Evolutionary conservation across 2,113 vertebrate genomes (phyloP).

Genomic region (Brachirus orientalis): DNA sequence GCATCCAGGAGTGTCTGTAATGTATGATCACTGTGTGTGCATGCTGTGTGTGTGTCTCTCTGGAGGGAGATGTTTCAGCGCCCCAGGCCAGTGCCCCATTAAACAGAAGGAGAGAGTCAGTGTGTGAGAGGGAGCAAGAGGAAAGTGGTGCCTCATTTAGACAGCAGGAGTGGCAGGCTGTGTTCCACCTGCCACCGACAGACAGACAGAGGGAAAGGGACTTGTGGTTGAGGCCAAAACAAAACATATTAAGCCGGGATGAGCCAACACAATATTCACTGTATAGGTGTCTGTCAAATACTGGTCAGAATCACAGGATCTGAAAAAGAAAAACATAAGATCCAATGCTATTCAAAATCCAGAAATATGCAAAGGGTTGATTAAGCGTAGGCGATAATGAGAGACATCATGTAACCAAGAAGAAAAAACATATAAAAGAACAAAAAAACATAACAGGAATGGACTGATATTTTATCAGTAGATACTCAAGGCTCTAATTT

Average conservation of each 20-base stretch:
- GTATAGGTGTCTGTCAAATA: no score
- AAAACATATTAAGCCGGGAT: background rate
- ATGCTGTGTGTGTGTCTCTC: conserved; percentile 51
- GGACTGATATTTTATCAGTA: no score
- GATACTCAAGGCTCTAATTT: no score
- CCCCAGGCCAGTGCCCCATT: conserved; percentile 66
- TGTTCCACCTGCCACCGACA: conserved; percentile 60
- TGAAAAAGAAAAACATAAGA: no score
- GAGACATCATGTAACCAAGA: no score
- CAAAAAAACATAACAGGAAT: no score
- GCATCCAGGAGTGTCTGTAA: conserved; percentile 59
- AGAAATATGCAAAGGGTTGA: no score
- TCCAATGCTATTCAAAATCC: no score
- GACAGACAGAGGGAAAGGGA: conserved; percentile 36
- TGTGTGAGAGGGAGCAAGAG: conserved; percentile 3
- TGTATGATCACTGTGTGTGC: conserved; percentile 56
- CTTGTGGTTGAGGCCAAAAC: conserved; percentile 14
- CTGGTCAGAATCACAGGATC: no score
- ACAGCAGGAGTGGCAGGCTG: conserved; percentile 48
- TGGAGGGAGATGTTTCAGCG: conserved; percentile 52
- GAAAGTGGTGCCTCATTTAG: conserved; percentile 61
- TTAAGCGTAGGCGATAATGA: no score
- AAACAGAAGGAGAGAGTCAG: conserved; percentile 28
- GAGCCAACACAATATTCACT: no score
- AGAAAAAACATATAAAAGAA: no score